Evolutionary conservation across 2,888 invertebrate species (phyloP).

Genomic region (Lasioglossum calceatum): DNA sequence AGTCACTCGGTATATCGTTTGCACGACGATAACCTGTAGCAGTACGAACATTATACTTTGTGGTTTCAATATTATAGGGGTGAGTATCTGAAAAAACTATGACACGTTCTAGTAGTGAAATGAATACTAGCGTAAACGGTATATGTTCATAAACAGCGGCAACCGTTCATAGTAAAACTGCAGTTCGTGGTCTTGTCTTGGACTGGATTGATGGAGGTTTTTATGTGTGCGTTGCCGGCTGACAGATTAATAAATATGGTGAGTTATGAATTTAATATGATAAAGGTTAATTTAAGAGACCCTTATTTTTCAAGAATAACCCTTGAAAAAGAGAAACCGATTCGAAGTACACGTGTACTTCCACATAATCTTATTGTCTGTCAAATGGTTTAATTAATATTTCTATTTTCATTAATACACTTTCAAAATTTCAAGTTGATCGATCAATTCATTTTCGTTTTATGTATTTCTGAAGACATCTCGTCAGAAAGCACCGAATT

Average conservation of each 20-base stretch:
- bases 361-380: no score
- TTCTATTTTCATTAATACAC: background rate
- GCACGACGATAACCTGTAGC: background rate
- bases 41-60: background rate
- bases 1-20: background rate
- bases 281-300: background rate
- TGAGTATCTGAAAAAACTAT: background rate
- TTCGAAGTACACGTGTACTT: no score
- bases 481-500: no score
- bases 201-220: background rate
- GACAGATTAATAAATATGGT: background rate
- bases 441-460: no score
- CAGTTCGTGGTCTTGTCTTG: background rate
- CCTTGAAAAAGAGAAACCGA: no score
- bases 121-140: background rate
- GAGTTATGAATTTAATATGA: background rate
- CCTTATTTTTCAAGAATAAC: background rate
- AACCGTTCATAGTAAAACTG: background rate
- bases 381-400: background rate
- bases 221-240: background rate
- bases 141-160: background rate
- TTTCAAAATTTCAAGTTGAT: no score
- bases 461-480: no score
- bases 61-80: constrained; percentile 4
- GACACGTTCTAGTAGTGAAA: background rate